Conservation (phyloP, 1,140 invertebrate genomes). For the Colletes latitarsis region DNA sequence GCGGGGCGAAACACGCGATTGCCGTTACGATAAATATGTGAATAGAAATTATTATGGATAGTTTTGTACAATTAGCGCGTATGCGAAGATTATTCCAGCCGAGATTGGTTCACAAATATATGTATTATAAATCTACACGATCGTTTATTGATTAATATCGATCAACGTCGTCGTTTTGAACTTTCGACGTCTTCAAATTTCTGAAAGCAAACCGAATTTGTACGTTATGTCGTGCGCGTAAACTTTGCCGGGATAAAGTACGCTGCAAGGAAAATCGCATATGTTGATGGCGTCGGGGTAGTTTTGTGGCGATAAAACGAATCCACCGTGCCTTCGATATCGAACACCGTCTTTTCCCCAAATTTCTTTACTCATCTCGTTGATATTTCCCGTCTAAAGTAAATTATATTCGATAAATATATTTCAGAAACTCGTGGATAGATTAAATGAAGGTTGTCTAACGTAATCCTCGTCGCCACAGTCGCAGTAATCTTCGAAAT, state of each 20-base stretch:
- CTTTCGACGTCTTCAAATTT: background rate
- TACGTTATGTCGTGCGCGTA: conserved; percentile 81
- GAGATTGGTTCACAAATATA: conserved; percentile 37
- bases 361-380: conserved; percentile 50
- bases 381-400: background rate
- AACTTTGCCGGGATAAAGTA: conserved; percentile 81
- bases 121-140: conserved; percentile 28
- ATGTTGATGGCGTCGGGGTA: conserved; percentile 84
- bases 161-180: background rate
- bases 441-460: conserved; percentile 17
- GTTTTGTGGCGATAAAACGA: conserved; percentile 85
- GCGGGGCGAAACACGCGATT: background rate
- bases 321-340: conserved; percentile 82
- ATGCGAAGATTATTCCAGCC: conserved; percentile 19
- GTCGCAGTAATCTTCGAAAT: conserved; percentile 41
- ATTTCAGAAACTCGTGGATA: background rate
- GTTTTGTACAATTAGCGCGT: conserved; percentile 37
- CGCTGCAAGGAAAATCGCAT: conserved; percentile 77
- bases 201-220: conserved; percentile 74
- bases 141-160: background rate
- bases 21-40: conserved; percentile 45
- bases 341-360: conserved; percentile 80
- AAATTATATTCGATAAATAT: background rate
- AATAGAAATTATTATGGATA: conserved; percentile 47
- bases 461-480: background rate